Evolutionary conservation across 2,113 vertebrate species (phyloP), one percentile per base, ranked within the genome.

Genomic region (Bos indicus): DNA sequence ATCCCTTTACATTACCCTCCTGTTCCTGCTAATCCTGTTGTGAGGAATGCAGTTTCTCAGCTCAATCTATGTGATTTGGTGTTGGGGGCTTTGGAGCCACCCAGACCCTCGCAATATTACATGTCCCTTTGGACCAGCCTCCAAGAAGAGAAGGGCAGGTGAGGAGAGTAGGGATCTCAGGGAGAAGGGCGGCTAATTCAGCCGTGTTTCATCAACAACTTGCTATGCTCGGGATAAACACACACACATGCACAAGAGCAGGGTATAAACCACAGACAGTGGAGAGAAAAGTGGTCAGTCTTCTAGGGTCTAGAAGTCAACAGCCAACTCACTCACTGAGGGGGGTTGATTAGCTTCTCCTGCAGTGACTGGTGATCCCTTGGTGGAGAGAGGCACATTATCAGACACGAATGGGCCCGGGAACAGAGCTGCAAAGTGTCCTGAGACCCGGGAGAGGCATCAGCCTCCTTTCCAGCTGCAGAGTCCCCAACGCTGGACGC

Each of bases 1-100:
- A 30, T 93, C 95, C 36, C 94, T 85, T 92, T 90, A 97, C 87
- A 96, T 98, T 96, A 98, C 94, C 64, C 98, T 97, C 74, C 86
- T 93, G 93, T 98, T 96, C 98, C 98, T 98, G 94, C 98, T 98
- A 98, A 98, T 98, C 98, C 98, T 98, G 97, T 99, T 21, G 13
- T 98, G 99, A 99, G 98, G 98, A 99, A 99, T 99, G 99, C 99
- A 98, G 98, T 97, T 96, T 98, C 98, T 98, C 98, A 98, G 96
- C 99, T 99, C 98, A 98, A 98, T 98, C 97, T 98, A 98, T 96
- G 98, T 98, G 99, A 99, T 98, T 99, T 57, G 94, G 98, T 98
- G 95, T 98, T 96, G 98, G 97, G 97, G 98, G 98, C 96, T 98
- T 98, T 98, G 98, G 97, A 78, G 91, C 97, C 98, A 98, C 96